A percentile compares a stretch with the other conserved stretches of the same genome.
Evolutionary conservation across 2,888 invertebrate genomes (phyloP).

Genomic region (Dryobota labecula): DNA sequence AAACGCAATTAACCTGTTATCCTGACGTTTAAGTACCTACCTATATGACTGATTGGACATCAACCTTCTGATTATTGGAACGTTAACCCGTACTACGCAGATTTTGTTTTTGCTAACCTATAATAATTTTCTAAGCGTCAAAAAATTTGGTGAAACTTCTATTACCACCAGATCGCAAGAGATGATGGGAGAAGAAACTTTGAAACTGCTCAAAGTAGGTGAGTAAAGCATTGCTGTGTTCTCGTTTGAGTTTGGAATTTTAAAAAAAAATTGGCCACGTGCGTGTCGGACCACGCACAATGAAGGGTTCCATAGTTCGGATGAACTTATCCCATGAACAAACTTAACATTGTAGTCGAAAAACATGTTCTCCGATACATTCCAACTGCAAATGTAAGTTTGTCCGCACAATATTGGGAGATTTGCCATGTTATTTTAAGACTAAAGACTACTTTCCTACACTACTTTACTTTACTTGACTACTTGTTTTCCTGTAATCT

Average conservation of each 20-base stretch:
- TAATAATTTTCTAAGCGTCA: neutral
- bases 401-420: too few relatives aligned
- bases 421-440: too few relatives aligned
- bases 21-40: slow-evolving; percentile 30
- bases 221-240: neutral
- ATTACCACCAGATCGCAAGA: neutral
- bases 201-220: neutral
- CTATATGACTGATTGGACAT: slow-evolving; percentile 35
- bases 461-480: too few relatives aligned
- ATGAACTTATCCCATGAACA: too few relatives aligned
- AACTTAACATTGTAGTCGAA: too few relatives aligned
- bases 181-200: neutral
- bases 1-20: slow-evolving; percentile 47
- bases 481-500: too few relatives aligned
- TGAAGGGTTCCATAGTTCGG: too few relatives aligned
- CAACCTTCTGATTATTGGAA: slow-evolving; percentile 46
- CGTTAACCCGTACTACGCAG: slow-evolving; percentile 33
- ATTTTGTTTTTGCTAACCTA: neutral
- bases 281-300: too few relatives aligned
- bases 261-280: too few relatives aligned
- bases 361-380: too few relatives aligned
- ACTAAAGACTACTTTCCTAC: too few relatives aligned
- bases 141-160: neutral
- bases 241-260: neutral
- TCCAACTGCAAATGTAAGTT: too few relatives aligned